These are phyloP conservation scores for Trididemnum nubilum DNA, from an alignment of 23 tunicate species.

Conservation along the genomic window DNA sequence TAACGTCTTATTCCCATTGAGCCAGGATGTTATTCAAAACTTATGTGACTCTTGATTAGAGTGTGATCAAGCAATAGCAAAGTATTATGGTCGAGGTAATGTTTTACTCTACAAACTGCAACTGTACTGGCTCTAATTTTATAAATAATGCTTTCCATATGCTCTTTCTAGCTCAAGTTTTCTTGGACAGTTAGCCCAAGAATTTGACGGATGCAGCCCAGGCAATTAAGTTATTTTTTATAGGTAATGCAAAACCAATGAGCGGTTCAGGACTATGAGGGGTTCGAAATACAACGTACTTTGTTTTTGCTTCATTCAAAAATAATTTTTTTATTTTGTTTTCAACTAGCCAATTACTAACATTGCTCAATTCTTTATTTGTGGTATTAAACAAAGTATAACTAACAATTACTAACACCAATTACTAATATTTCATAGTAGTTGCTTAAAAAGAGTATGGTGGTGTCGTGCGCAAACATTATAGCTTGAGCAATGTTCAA, in stretches of 20 bases:
- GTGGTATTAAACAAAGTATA: background rate
- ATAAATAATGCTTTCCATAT: background rate
- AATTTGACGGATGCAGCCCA: background rate
- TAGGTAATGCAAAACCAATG: background rate
- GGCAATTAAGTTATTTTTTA: background rate
- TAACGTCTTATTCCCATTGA: background rate
- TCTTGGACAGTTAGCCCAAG: background rate
- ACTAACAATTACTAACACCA: too few species aligned
- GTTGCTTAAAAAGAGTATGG: background rate
- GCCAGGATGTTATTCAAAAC: background rate
- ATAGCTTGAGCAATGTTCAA: background rate
- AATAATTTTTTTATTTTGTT: conserved; percentile 1
- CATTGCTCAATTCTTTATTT: background rate
- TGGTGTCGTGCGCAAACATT: conserved; percentile 31
- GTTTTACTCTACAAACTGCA: background rate
- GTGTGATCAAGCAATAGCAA: background rate
- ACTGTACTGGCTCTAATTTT: background rate
- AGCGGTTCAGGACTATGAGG: background rate
- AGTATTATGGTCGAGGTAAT: background rate
- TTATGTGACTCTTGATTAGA: background rate
- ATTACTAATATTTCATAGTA: too few species aligned
- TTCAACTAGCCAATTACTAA: background rate
- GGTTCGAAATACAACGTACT: conserved; percentile 7
- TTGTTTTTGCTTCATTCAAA: conserved; percentile 3
- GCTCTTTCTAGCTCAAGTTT: background rate